A percentile compares a stretch with the other conserved stretches of the same genome.
Evolutionary conservation across 2,888 invertebrate species (phyloP).

Genomic region (Trilocha varians): DNA sequence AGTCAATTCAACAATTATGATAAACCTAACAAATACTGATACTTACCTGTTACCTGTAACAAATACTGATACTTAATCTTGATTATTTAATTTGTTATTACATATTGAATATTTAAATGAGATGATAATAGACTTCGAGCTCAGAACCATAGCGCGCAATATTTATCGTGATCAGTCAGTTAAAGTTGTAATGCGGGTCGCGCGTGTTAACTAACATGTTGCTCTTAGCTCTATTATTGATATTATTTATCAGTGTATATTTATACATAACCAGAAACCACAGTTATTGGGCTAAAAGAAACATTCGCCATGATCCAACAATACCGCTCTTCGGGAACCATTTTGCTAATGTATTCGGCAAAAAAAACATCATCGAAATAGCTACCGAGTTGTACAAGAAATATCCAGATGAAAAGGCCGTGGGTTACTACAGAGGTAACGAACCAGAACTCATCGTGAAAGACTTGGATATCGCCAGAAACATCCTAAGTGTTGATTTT

Average conservation of each 20-base stretch:
- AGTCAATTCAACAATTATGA: too few relatives aligned
- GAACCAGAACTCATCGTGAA: slow-evolving; percentile 41
- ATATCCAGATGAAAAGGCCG: slow-evolving; percentile 42
- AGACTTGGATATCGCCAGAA: slow-evolving; percentile 37
- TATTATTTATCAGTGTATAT: slow-evolving; percentile 22
- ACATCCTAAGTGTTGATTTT: slow-evolving; percentile 39
- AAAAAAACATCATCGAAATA: slow-evolving; percentile 29
- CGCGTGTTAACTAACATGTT: slow-evolving; percentile 17
- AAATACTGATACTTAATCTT: too few relatives aligned
- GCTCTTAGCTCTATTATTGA: slow-evolving; percentile 14
- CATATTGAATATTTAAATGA: neutral
- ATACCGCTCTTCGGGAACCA: slow-evolving; percentile 42
- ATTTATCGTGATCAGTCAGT: neutral
- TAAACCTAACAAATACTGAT: too few relatives aligned
- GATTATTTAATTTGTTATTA: neutral
- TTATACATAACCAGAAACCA: slow-evolving; percentile 35
- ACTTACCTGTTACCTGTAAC: too few relatives aligned
- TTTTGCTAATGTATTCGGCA: slow-evolving; percentile 26
- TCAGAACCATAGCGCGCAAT: neutral
- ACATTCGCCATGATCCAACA: slow-evolving; percentile 39
- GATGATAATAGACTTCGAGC: neutral
- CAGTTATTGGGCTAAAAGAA: slow-evolving; percentile 40
- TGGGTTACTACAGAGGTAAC: slow-evolving; percentile 40
- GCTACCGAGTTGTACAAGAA: slow-evolving; percentile 34
- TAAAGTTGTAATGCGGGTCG: neutral